Evolutionary conservation across 35 echinoderm and acorn worm species (phyloP), one percentile per base, ranked within the genome.

Genomic region (Holothuria glaberrima): DNA sequence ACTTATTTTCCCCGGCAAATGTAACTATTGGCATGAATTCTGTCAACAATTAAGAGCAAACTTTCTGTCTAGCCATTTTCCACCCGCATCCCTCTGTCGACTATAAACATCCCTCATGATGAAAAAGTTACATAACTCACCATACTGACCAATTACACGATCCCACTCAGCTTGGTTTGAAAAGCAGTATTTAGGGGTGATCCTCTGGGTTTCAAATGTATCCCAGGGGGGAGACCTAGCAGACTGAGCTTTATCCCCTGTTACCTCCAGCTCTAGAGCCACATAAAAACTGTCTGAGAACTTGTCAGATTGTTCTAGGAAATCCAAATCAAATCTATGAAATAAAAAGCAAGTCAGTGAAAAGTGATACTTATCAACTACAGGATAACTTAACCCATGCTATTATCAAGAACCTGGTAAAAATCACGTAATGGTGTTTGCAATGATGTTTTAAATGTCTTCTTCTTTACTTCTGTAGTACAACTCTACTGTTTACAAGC

Each of bases 101-200:
- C 7, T 41, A 4, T 9, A 54, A 54, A 54, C 12, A 54, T 12
- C 13, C 50, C 13, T 54, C 50, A 54, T 9, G 12, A 14, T 54
- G 50, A 54, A 54, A 54, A 69, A 25, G 25, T 69, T 33, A 69
- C 25, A 3, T 22, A n/a, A 84, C 97, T 93, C 66, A 99, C 97
- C 94, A 90, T 90, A 99, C 90, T 99, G 93, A 48, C 79, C 38
- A 3, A 46, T 59, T 5, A 94, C 88, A 74, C 72, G 90, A 67
- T 99, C 91, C 91, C 91, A 91, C 82, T 99, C 97, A 27, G 94
- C 97, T 80, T 90, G 90, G 45, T 86, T 88, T 48, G 80, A 82
- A 66, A 99, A 99, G 86, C 97, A 98, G 75, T 95, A 95, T 83
- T 99, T 99, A 19, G 97, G 93, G 12, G 94, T 99, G 33, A 99